phyloP scores from a whole-genome alignment of 2,797 vertebrate species.

The Alauda arvensis region DNA sequence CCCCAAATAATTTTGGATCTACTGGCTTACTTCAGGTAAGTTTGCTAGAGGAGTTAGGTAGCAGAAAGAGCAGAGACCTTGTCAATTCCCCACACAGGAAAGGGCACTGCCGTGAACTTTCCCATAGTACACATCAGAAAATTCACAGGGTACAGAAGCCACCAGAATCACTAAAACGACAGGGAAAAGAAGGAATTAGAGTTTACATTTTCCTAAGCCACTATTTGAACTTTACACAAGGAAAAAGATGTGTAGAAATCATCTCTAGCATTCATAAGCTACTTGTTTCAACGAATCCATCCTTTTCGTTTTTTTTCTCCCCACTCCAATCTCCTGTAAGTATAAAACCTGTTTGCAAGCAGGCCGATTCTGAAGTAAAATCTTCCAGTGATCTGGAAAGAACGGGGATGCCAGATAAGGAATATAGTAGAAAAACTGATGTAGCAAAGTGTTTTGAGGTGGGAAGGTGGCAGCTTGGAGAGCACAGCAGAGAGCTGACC shows the following conservation, averaged over 20 bases:
- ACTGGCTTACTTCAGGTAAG: background rate
- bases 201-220: background rate
- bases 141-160: background rate
- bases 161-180: background rate
- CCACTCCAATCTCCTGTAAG: background rate
- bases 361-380: background rate
- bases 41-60: background rate
- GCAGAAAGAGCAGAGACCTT: background rate
- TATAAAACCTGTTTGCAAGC: background rate
- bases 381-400: background rate
- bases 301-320: no score
- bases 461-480: constrained; percentile 18
- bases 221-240: background rate
- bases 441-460: background rate
- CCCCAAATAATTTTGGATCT: background rate
- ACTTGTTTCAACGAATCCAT: background rate
- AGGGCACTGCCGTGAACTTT: background rate
- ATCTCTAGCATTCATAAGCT: background rate
- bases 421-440: background rate
- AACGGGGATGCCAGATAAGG: background rate
- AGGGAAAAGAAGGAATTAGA: background rate
- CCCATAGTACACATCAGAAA: background rate
- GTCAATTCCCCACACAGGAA: background rate
- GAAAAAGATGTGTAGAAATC: background rate
- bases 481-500: background rate